These are phyloP conservation scores for Hydrocynus forskahlii DNA, from an alignment of 2,797 vertebrate genomes.

Conservation along the genomic window DNA sequence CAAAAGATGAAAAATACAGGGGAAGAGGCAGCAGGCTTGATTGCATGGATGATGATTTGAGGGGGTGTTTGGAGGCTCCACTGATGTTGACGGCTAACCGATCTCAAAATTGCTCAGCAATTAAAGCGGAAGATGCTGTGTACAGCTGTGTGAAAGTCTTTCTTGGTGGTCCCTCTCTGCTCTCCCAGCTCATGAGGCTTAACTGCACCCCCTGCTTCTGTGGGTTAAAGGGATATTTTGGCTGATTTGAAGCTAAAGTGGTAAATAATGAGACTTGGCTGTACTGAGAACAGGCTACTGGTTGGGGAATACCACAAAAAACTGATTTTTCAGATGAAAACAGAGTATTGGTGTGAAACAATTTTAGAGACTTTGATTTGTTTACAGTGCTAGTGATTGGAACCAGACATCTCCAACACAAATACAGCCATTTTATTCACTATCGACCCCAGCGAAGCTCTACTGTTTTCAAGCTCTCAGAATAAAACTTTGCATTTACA, in stretches of 20 bases:
- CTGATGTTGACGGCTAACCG: constrained; percentile 12
- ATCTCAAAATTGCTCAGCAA: constrained; percentile 35
- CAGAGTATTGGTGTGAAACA: too few relatives aligned
- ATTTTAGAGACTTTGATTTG: too few relatives aligned
- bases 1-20: constrained; percentile 49
- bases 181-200: too few relatives aligned
- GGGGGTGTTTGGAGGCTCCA: not conserved
- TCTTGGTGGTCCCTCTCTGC: not conserved
- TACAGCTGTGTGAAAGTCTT: constrained; percentile 25
- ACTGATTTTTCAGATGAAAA: too few relatives aligned
- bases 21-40: constrained; percentile 25
- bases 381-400: too few relatives aligned
- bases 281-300: not conserved
- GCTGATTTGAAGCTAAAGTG: not conserved
- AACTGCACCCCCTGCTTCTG: not conserved
- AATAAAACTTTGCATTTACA: too few relatives aligned
- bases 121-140: constrained; percentile 39
- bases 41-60: not conserved
- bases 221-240: not conserved
- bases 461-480: too few relatives aligned
- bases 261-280: too few relatives aligned
- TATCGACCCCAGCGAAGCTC: too few relatives aligned
- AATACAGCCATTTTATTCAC: too few relatives aligned
- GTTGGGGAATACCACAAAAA: not conserved
- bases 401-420: too few relatives aligned